Conservation (phyloP, 2,113 vertebrate species). For the Sinocyclocheilus anophthalmus region DNA sequence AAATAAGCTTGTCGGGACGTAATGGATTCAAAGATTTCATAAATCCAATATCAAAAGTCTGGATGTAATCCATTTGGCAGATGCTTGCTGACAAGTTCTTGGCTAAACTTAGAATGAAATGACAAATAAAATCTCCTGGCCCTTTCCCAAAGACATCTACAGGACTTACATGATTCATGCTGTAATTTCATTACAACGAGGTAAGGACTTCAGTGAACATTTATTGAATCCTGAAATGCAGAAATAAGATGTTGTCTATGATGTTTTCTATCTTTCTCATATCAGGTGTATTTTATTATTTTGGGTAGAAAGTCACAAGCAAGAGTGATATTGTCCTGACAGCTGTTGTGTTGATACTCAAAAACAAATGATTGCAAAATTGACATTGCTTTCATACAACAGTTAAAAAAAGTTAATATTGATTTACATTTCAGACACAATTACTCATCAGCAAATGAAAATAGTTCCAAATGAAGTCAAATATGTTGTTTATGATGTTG, state of each 20-base stretch:
- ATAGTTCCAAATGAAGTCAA: background rate
- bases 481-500: background rate
- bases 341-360: background rate
- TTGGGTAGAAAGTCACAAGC: background rate
- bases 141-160: conserved; percentile 8
- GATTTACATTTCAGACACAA: background rate
- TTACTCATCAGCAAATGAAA: background rate
- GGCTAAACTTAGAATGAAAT: conserved; percentile 22
- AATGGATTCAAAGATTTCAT: conserved; percentile 8
- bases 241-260: background rate
- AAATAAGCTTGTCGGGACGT: background rate
- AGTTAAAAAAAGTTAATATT: background rate
- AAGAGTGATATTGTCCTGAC: background rate
- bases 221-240: background rate
- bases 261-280: background rate
- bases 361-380: background rate
- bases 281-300: background rate
- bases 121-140: conserved; percentile 23
- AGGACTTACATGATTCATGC: background rate
- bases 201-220: background rate
- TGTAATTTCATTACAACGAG: conserved; percentile 20
- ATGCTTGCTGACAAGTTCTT: conserved; percentile 7
- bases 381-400: background rate
- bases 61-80: conserved; percentile 19
- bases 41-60: conserved; percentile 30